phyloP scores from a whole-genome alignment of 1,140 invertebrate species.

The Bombus waltoni region DNA sequence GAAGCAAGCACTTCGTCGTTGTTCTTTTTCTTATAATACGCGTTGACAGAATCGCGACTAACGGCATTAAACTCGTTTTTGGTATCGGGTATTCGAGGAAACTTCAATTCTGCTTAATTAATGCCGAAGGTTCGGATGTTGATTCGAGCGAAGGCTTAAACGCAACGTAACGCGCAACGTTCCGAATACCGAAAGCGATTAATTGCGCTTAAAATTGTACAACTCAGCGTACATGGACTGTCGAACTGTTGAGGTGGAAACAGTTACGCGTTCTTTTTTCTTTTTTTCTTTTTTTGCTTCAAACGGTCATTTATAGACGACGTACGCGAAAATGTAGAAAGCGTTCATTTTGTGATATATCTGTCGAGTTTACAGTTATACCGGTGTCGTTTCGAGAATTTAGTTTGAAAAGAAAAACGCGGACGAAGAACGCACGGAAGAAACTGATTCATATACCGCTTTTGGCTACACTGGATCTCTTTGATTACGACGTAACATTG shows the following conservation, averaged over 20 bases:
- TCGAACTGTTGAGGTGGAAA: background rate
- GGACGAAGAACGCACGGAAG: too few relatives aligned
- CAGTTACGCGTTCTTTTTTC: background rate
- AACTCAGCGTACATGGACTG: accelerated
- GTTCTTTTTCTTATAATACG: too few relatives aligned
- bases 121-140: accelerated
- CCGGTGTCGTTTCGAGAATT: background rate
- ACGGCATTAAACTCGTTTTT: too few relatives aligned
- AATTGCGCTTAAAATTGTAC: background rate
- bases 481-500: background rate
- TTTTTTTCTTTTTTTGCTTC: background rate
- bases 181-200: background rate
- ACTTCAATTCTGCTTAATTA: background rate
- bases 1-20: too few relatives aligned
- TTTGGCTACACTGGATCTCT: background rate
- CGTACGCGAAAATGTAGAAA: background rate
- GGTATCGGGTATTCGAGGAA: too few relatives aligned
- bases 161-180: background rate
- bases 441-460: background rate
- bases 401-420: background rate
- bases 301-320: accelerated
- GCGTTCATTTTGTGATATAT: background rate
- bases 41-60: background rate
- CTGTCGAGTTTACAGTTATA: background rate
- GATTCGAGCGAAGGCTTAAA: background rate